Conservation (phyloP, 2,113 vertebrate species). For the Channa argus region DNA sequence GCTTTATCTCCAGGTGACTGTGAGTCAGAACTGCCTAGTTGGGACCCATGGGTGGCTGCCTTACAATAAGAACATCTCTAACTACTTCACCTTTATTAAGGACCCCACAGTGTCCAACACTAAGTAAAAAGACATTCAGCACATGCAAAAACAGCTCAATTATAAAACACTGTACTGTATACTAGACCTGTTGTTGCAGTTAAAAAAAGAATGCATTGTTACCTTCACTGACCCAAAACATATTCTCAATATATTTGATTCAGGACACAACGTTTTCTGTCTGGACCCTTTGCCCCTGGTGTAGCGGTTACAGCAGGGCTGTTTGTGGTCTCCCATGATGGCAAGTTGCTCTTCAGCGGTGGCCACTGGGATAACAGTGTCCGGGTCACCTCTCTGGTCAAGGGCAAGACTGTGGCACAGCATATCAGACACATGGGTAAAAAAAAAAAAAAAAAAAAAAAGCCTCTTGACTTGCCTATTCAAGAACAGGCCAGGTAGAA, state of each 20-base stretch:
- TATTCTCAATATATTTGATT: neutral
- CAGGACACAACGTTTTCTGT: conserved; percentile 91
- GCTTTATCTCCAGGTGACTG: conserved; percentile 84
- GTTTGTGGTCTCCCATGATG: conserved; percentile 95
- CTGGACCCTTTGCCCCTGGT: conserved; percentile 92
- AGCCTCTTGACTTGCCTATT: neutral
- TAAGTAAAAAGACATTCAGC: conserved; percentile 86
- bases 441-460: neutral
- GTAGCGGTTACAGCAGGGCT: conserved; percentile 88
- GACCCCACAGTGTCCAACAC: conserved; percentile 94
- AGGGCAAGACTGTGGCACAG: conserved; percentile 91
- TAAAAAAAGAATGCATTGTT: too few species aligned
- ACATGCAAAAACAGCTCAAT: neutral
- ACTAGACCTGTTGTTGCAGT: too few species aligned
- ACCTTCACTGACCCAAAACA: too few species aligned
- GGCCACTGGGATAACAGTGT: conserved; percentile 99
- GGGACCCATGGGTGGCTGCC: conserved; percentile 97
- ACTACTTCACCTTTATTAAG: conserved; percentile 98
- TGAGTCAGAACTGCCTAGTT: conserved; percentile 90
- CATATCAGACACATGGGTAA: conserved; percentile 96
- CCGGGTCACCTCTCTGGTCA: conserved; percentile 92
- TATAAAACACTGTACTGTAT: too few species aligned
- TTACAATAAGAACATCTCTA: conserved; percentile 97
- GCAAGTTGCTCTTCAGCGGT: conserved; percentile 96
- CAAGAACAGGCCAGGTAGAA: neutral